A percentile compares a stretch with the other conserved stretches of the same genome.
Conservation (phyloP, 2,797 vertebrate genomes). For the Notolabrus celidotus region DNA sequence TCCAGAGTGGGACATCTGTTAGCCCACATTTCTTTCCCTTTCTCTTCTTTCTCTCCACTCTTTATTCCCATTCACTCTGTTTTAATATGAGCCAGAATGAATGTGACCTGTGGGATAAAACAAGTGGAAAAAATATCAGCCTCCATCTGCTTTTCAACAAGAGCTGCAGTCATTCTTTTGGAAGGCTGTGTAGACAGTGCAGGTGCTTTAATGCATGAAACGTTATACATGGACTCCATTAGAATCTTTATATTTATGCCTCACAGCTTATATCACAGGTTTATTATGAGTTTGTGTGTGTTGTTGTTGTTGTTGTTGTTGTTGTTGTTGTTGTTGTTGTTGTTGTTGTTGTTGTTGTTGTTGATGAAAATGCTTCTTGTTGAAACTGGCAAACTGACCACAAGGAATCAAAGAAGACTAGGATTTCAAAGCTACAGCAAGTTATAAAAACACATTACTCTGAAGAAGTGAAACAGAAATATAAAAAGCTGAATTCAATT, state of each 20-base stretch:
- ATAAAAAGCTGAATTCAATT: constrained; percentile 33
- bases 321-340: no score
- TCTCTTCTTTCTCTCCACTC: not conserved
- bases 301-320: no score
- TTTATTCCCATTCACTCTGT: not conserved
- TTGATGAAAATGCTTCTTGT: constrained; percentile 1
- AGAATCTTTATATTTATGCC: not conserved
- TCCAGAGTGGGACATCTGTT: not conserved
- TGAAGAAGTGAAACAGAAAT: not conserved
- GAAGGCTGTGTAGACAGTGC: not conserved
- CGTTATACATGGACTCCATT: not conserved
- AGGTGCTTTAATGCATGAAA: not conserved
- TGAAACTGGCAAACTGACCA: not conserved
- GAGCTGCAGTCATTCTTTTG: not conserved
- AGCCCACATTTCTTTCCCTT: constrained; percentile 4
- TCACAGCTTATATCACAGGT: not conserved
- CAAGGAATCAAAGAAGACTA: not conserved
- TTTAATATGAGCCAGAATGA: not conserved
- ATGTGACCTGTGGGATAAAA: not conserved
- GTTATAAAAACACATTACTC: constrained; percentile 15
- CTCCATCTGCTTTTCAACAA: not conserved
- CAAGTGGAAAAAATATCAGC: not conserved
- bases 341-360: no score
- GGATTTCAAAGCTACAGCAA: not conserved
- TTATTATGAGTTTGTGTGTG: constrained; percentile 2